phyloP scores from a whole-genome alignment of 2,113 vertebrate genomes.

The human region DNA sequence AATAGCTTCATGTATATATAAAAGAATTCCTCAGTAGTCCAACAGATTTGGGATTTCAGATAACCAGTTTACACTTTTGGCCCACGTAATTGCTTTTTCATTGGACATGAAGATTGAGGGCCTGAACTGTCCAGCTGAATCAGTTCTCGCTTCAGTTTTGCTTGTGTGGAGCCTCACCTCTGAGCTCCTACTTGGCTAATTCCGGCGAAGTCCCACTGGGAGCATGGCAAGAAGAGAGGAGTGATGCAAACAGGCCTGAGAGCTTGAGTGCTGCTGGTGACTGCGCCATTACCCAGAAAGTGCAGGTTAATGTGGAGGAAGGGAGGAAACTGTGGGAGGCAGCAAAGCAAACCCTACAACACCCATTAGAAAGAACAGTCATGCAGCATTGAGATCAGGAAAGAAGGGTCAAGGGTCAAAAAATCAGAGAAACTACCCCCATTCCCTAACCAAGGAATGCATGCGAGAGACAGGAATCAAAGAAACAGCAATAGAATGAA shows the following conservation, averaged over 20 bases:
- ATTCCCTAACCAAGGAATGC: conserved; percentile 51
- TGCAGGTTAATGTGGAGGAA: conserved; percentile 59
- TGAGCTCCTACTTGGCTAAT: conserved; percentile 26
- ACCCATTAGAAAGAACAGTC: neutral
- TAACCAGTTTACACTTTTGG: neutral
- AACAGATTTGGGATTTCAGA: neutral
- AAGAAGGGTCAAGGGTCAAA: conserved; percentile 9
- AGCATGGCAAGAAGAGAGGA: neutral
- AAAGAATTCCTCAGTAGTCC: neutral
- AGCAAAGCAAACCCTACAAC: neutral
- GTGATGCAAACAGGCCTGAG: neutral
- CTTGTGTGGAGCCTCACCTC: neutral
- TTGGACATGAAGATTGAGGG: neutral
- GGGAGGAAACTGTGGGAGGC: conserved; percentile 11
- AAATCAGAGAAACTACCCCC: neutral
- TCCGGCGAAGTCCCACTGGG: neutral
- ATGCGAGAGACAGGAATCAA: neutral
- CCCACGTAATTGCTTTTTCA: neutral
- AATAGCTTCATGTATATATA: neutral
- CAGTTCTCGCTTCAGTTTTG: neutral
- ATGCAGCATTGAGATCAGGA: conserved; percentile 51
- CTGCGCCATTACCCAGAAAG: conserved; percentile 35
- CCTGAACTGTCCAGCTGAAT: neutral
- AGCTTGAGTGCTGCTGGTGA: neutral
- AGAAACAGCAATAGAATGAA: neutral